Conservation (phyloP, 2,888 invertebrate genomes). For the Drosophila kuntzei region DNA sequence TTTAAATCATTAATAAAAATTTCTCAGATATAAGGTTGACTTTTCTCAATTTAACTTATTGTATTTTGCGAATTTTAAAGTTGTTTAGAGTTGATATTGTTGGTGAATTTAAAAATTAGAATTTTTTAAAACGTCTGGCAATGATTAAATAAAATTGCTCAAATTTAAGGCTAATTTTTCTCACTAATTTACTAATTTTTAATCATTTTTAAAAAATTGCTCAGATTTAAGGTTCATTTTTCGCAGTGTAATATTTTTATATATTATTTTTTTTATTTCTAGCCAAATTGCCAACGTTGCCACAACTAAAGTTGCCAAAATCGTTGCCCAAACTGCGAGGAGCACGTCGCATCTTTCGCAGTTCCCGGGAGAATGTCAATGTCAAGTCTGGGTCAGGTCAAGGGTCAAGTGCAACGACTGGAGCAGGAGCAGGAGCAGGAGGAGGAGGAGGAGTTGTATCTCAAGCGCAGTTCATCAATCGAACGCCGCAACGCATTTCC, state of each 20-base stretch:
- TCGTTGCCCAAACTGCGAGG: slow-evolving; percentile 82
- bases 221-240: background rate
- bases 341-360: slow-evolving; percentile 78
- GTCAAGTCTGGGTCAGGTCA: slow-evolving; percentile 2
- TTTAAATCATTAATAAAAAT: too few species aligned
- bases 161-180: too few species aligned
- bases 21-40: too few species aligned
- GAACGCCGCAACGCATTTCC: slow-evolving; percentile 83
- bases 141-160: too few species aligned
- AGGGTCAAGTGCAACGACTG: background rate
- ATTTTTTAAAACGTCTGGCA: too few species aligned
- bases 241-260: background rate
- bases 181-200: too few species aligned
- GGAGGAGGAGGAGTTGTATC: slow-evolving; percentile 21
- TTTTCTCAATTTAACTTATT: too few species aligned
- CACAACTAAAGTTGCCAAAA: slow-evolving; percentile 83
- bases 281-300: slow-evolving; percentile 79
- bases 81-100: too few species aligned
- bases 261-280: slow-evolving; percentile 9
- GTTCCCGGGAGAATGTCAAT: slow-evolving; percentile 70
- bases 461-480: slow-evolving; percentile 79
- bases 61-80: too few species aligned
- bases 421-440: background rate
- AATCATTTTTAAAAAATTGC: too few species aligned
- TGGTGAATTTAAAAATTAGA: too few species aligned